Conservation (phyloP, 1,140 invertebrate species). For the Potamilus streckersoni region DNA sequence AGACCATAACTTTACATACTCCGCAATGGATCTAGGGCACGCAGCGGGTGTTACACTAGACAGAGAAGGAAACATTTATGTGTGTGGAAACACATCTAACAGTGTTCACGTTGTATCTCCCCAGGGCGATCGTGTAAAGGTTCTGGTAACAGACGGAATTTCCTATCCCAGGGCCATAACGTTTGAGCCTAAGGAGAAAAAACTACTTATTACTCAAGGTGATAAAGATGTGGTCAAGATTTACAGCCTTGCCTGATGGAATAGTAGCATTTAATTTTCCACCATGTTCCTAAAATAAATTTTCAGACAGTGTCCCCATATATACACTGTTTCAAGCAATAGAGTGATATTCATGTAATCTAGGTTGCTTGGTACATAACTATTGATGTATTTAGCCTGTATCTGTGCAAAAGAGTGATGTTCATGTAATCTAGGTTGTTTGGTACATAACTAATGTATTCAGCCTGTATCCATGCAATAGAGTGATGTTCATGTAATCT, state of each 20-base stretch:
- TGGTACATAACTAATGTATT: too few relatives aligned
- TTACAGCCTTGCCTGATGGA: slow-evolving; percentile 11
- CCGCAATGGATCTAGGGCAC: slow-evolving; percentile 19
- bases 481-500: too few relatives aligned
- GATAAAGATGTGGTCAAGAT: slow-evolving; percentile 27
- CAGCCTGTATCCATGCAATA: too few relatives aligned
- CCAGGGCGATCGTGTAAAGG: slow-evolving; percentile 15
- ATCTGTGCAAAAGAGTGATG: too few relatives aligned
- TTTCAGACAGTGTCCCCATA: too few relatives aligned
- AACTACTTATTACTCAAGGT: slow-evolving; percentile 24
- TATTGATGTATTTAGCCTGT: too few relatives aligned
- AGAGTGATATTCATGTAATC: too few relatives aligned
- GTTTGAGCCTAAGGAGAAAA: slow-evolving; percentile 19
- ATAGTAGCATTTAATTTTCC: neutral
- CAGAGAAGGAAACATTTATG: slow-evolving; percentile 19
- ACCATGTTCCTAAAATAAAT: too few relatives aligned
- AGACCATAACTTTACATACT: slow-evolving; percentile 25
- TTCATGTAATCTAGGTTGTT: too few relatives aligned
- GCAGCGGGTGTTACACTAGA: slow-evolving; percentile 16
- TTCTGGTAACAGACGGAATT: slow-evolving; percentile 17
- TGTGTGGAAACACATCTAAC: slow-evolving; percentile 20
- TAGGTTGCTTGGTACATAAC: too few relatives aligned
- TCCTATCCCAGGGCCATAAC: slow-evolving; percentile 26
- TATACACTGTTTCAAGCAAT: too few relatives aligned
- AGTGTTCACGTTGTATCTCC: slow-evolving; percentile 18